Conservation (phyloP, 2,888 invertebrate genomes). For the Alviniconcha strummeri region DNA sequence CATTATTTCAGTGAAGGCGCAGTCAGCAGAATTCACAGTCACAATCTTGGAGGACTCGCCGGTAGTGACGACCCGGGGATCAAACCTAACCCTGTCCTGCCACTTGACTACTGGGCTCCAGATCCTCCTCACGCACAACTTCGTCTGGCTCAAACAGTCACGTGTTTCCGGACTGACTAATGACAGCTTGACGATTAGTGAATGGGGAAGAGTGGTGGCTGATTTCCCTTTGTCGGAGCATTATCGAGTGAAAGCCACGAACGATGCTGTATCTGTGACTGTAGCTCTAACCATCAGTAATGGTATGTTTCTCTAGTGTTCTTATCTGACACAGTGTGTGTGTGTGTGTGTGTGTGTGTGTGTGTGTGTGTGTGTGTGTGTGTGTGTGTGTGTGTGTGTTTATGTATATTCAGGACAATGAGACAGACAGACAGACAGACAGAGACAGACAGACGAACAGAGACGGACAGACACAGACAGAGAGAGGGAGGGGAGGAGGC, state of each 20-base stretch:
- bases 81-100: background rate
- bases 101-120: background rate
- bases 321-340: no score
- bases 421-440: slow-evolving; percentile 21
- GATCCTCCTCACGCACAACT: background rate
- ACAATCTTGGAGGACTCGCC: background rate
- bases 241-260: no score
- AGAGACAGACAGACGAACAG: slow-evolving; percentile 10
- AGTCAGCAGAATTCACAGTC: background rate
- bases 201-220: background rate
- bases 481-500: background rate
- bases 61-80: background rate
- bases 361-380: no score
- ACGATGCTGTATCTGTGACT: no score
- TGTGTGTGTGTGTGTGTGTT: no score
- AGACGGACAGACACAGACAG: background rate
- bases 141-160: slow-evolving; percentile 5
- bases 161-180: slow-evolving; percentile 3
- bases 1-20: no score
- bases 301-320: no score
- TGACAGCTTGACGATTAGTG: background rate
- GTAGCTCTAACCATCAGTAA: no score
- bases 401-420: no score
- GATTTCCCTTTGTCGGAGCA: no score
- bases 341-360: no score